Conservation (phyloP, 2,113 vertebrate genomes). For the Tetrao urogallus region DNA sequence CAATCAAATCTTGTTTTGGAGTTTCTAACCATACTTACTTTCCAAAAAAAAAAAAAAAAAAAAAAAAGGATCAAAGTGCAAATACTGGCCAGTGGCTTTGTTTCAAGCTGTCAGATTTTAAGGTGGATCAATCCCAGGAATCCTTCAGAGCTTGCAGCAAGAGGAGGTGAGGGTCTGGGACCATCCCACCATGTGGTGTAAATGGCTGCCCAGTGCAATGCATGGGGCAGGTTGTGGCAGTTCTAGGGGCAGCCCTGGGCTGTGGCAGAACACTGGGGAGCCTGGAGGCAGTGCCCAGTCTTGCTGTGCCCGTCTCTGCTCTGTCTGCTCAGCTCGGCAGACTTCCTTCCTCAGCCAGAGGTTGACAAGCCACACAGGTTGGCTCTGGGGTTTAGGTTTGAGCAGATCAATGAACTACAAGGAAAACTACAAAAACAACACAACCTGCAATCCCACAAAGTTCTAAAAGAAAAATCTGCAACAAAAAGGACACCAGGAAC, state of each 20-base stretch:
- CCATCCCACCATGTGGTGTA: background rate
- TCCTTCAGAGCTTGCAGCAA: background rate
- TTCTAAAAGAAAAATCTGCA: conserved; percentile 22
- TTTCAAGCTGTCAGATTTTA: background rate
- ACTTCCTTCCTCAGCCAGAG: conserved; percentile 44
- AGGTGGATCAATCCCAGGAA: background rate
- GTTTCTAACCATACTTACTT: background rate
- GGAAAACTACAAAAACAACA: conserved; percentile 50
- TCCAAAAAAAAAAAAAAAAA: background rate
- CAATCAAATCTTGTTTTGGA: background rate
- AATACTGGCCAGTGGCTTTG: background rate
- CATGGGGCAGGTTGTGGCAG: too few species aligned
- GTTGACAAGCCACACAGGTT: conserved; percentile 17
- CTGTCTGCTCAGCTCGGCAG: conserved; percentile 39
- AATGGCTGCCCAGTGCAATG: background rate
- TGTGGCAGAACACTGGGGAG: background rate
- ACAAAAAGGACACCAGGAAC: background rate
- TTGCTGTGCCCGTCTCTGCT: fast-evolving
- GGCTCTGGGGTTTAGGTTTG: conserved; percentile 50
- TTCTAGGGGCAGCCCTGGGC: background rate
- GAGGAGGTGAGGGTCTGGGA: background rate
- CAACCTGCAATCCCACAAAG: conserved; percentile 10
- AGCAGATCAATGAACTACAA: conserved; percentile 43
- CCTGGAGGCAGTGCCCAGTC: background rate
- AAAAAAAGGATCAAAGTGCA: background rate